A percentile compares a stretch with the other conserved stretches of the same genome.
Conservation (phyloP, 2,888 invertebrate species). For the Acleris laterana region DNA sequence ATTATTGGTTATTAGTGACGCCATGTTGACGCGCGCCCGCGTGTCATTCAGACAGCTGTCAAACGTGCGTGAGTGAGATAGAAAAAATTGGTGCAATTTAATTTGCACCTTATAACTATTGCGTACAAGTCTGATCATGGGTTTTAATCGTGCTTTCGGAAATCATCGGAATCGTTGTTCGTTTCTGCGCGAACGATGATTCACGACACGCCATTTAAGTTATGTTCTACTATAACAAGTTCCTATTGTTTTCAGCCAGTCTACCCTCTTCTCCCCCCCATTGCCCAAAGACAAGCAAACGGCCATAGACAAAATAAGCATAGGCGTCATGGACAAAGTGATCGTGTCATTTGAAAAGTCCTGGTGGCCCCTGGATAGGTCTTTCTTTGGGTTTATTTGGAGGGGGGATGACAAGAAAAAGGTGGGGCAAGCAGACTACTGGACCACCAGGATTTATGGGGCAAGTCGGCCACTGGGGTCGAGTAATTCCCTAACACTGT, state of each 20-base stretch:
- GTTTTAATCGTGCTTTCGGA: no score
- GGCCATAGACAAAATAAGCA: slow-evolving; percentile 83
- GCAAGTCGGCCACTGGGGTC: slow-evolving; percentile 42
- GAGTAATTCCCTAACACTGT: slow-evolving; percentile 43
- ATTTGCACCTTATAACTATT: no score
- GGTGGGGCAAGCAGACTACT: slow-evolving; percentile 39
- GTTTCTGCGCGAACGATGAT: no score
- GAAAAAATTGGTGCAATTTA: no score
- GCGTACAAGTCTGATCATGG: no score
- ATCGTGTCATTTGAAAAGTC: slow-evolving; percentile 85
- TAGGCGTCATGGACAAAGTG: slow-evolving; percentile 88
- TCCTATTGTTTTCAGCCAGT: slow-evolving; percentile 51
- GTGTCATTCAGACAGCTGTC: no score
- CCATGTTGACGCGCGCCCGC: no score
- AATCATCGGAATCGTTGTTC: no score
- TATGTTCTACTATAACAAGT: no score
- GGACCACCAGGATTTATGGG: slow-evolving; percentile 45
- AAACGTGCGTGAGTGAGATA: no score
- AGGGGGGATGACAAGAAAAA: slow-evolving; percentile 44
- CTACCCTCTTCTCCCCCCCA: slow-evolving; percentile 81
- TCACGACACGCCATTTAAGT: no score
- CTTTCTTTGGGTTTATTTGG: slow-evolving; percentile 64
- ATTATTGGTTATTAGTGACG: no score
- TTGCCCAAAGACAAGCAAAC: slow-evolving; percentile 80
- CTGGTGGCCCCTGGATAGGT: slow-evolving; percentile 84